Evolutionary conservation across 2,797 vertebrate species (phyloP).

Genomic region (Thripadectes ignobilis): DNA sequence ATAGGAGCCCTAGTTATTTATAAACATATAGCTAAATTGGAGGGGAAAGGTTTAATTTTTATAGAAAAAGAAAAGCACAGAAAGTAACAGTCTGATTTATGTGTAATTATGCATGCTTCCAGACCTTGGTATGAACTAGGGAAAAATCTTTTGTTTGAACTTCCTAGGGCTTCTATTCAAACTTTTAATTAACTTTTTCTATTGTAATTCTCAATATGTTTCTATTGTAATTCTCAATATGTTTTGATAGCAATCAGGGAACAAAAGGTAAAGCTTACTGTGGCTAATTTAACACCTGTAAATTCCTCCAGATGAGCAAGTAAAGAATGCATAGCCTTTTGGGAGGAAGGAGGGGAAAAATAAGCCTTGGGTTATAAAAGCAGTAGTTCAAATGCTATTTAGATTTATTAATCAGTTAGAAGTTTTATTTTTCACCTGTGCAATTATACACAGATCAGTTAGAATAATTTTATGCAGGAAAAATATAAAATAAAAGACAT

Average conservation of each 20-base stretch:
- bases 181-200: constrained; percentile 61
- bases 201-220: constrained; percentile 58
- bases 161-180: constrained; percentile 50
- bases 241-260: constrained; percentile 48
- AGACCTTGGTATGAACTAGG: constrained; percentile 31
- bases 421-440: constrained; percentile 1
- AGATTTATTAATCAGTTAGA: background rate
- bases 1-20: background rate
- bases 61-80: background rate
- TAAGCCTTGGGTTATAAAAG: constrained; percentile 24
- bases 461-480: background rate
- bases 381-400: background rate
- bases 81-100: constrained; percentile 24
- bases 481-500: background rate
- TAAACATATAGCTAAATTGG: background rate
- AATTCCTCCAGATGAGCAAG: constrained; percentile 43
- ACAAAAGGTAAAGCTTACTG: constrained; percentile 25
- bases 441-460: background rate
- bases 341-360: background rate
- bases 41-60: background rate
- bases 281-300: constrained; percentile 64
- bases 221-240: constrained; percentile 56
- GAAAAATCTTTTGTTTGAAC: constrained; percentile 60
- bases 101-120: constrained; percentile 32
- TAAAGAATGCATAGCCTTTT: background rate